Evolutionary conservation across 2,113 vertebrate species (phyloP), one percentile per base, ranked within the genome.

Genomic region (Paraplagusia blochii): DNA sequence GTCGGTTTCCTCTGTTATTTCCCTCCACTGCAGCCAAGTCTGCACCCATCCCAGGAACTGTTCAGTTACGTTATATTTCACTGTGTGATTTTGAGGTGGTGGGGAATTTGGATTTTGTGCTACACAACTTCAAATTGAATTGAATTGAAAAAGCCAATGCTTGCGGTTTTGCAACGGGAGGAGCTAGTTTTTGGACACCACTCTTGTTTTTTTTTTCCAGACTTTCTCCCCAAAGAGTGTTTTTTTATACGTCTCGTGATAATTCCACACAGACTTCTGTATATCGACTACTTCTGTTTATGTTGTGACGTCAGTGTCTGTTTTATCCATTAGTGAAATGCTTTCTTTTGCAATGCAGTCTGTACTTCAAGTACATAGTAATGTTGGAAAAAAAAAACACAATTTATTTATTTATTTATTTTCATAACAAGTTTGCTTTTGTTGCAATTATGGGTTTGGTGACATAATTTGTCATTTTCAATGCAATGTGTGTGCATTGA

Each of bases 161-260:
- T 4, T 33, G 12, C 9, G 11, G 4, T 34, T 33, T 34, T 33
- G 34, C 3, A 2, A 13, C 9, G 49, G n/a, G 22, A 10, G 13
- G 16, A 22, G 34, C 29, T n/a, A 16, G 5, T 50, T 50, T 14
- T 15, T 50, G 47, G 47, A 50, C 29, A 6, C 9, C 22, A 9
- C 22, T 49, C 12, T 6, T 50, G 8, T 11, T 2, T 50, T 8
- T 11, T 2, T 50, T 50, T 50, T 50, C 29, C 47, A 33, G 29
- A 33, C 15, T 29, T 51, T 36, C 15, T 38, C 49, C 49, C 33
- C 33, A 4, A 7, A 51, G 49, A 51, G 33, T 15, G 34, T 17
- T 36, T 35, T n/a, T 35, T 51, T 34, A 19, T 36, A 33, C 15
- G n/a, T 51, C 49, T 51, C 33, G n/a, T 16, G 49, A 36, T 51